Base-by-base conservation (phyloP, 2,113 vertebrate genomes). In the Labrus mixtus region DNA sequence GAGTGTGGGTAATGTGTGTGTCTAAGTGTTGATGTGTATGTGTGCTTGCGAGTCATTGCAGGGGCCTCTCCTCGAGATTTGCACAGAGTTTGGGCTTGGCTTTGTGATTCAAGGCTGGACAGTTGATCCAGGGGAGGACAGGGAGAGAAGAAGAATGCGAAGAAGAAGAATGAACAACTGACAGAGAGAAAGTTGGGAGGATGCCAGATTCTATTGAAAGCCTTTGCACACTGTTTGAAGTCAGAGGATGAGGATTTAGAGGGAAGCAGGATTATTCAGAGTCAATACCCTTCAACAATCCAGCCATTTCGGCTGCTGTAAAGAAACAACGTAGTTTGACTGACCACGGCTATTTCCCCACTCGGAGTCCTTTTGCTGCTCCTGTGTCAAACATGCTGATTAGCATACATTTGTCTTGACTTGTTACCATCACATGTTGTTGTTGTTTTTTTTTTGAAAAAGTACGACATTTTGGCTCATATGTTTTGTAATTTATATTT, bases 71-170 rank as follows among this genome's bases (percentile, higher is more conserved):
- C 77, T 79, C 36, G 13, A 85, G 81, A 87, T 92, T 90, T 88
- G 80, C 83, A 90, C 86, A 90, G 87, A 84, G 79, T 88, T 79
- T 82, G 76, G 79, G 82, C 75, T 85, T 79, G 87, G 90, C 89
- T 90, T 89, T 90, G 89, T 90, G 87, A 87, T 90, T 89, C 72
- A 67, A 57, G 86, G 80, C 78, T 70, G 85, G 88, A 88, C 86
- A 90, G 87, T 88, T 89, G 90, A 92, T 91, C 90, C 87, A 90
- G 81, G 84, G 85, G 86, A 92, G 89, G 89, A 92, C 79, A 81
- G 87, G 78, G 86, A 78, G 79, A 25, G 86, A 84, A 79, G 68
- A 89, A 90, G 85, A 91, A 91, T 85, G 84, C 12, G 37, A 63
- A 64, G 72, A 81, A 80, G 84, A 91, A 89, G 87, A 92, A 91